A percentile compares a stretch with the other conserved stretches of the same genome.
phyloP scores from a whole-genome alignment of 1,140 invertebrate genomes.

The Lethrus apterus region DNA sequence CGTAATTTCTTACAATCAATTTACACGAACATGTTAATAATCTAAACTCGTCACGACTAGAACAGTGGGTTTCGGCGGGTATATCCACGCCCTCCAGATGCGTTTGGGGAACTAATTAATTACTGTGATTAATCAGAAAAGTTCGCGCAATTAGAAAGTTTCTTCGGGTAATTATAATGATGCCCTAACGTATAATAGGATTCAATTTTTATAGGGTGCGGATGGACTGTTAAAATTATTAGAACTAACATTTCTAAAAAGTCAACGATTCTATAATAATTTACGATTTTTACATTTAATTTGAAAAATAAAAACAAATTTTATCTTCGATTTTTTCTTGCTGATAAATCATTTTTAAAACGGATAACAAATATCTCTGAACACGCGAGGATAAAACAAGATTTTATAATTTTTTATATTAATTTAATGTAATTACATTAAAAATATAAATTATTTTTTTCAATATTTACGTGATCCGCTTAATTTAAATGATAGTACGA shows the following conservation, averaged over 20 bases:
- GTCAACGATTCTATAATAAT: not conserved
- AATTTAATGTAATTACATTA: not conserved
- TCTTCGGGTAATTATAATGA: slow-evolving; percentile 21
- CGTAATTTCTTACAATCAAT: slow-evolving; percentile 9
- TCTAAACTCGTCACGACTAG: not conserved
- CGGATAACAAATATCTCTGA: not conserved
- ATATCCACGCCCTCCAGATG: slow-evolving; percentile 10
- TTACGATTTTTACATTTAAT: not conserved
- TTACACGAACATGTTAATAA: slow-evolving; percentile 13
- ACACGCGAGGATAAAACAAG: not conserved
- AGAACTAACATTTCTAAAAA: not conserved
- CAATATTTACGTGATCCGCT: no score
- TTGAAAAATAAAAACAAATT: not conserved
- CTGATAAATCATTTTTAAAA: no score
- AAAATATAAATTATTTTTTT: slow-evolving; percentile 14
- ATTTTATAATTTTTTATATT: not conserved
- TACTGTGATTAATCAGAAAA: slow-evolving; percentile 37
- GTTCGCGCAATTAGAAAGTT: slow-evolving; percentile 36
- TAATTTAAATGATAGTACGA: slow-evolving; percentile 13
- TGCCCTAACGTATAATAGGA: slow-evolving; percentile 5
- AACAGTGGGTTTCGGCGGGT: not conserved
- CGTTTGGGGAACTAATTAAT: slow-evolving; percentile 31
- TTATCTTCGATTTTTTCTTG: no score
- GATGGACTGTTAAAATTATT: slow-evolving; percentile 1
- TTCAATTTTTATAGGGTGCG: slow-evolving; percentile 14